Percentiles rank a stretch among this genome's conserved stretches.
These are phyloP conservation scores for Cheilosia pagana DNA, from an alignment of 2,888 invertebrate genomes.

Conservation along the genomic window DNA sequence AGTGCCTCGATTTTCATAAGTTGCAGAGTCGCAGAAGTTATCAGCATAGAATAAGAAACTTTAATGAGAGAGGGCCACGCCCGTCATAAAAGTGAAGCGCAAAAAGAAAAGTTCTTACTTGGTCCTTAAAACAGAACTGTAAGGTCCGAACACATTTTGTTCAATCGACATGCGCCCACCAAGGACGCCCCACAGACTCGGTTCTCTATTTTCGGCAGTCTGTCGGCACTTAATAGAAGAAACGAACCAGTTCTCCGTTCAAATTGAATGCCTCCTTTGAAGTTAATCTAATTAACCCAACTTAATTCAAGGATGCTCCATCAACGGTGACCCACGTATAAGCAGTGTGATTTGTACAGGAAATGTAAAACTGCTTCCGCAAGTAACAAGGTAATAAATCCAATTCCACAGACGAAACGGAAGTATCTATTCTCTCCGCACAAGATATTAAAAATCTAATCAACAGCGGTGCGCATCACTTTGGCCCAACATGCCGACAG, in stretches of 20 bases:
- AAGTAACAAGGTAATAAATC: conserved; percentile 64
- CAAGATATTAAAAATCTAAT: conserved; percentile 55
- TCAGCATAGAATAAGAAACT: too few relatives aligned
- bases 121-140: too few relatives aligned
- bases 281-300: conserved; percentile 24
- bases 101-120: too few relatives aligned
- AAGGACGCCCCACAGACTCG: too few relatives aligned
- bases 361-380: conserved; percentile 61
- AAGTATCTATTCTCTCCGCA: conserved; percentile 69
- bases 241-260: not conserved
- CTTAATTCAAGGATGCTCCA: conserved; percentile 32
- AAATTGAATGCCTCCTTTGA: conserved; percentile 15
- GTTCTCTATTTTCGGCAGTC: too few relatives aligned
- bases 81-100: too few relatives aligned
- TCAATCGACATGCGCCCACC: too few relatives aligned
- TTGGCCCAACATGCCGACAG: conserved; percentile 52
- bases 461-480: conserved; percentile 44
- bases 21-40: too few relatives aligned
- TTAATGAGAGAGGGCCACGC: too few relatives aligned
- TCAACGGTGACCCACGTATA: conserved; percentile 44
- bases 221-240: too few relatives aligned
- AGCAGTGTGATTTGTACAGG: conserved; percentile 55
- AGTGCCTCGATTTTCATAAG: too few relatives aligned
- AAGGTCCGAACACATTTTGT: too few relatives aligned
- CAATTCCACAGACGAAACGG: conserved; percentile 32